These are phyloP conservation scores for Leptinotarsa rubiginosa DNA, from an alignment of 2,888 invertebrate species.

Conservation along the genomic window DNA sequence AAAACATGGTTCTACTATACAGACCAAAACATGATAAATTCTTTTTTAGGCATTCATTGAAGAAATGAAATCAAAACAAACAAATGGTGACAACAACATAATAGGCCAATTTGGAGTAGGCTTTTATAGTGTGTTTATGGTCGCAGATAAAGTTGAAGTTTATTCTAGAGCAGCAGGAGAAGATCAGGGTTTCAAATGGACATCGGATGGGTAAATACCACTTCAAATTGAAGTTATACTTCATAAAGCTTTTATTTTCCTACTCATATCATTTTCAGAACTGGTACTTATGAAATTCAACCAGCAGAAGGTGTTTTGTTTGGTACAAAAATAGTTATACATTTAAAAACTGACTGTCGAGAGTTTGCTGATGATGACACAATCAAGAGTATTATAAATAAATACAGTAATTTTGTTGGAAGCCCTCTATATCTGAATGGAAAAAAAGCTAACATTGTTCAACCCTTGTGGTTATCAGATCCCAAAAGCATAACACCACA, in stretches of 20 bases:
- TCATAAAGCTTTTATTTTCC: not conserved
- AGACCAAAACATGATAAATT: not conserved
- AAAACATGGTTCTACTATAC: too few species aligned
- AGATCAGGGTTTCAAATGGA: conserved; percentile 86
- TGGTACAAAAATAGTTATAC: conserved; percentile 93
- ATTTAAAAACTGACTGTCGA: conserved; percentile 87
- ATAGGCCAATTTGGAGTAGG: conserved; percentile 99
- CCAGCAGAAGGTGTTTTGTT: conserved; percentile 85
- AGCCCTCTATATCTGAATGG: conserved; percentile 93
- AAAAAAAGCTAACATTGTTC: conserved; percentile 86
- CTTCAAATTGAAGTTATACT: not conserved
- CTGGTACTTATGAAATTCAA: conserved; percentile 89
- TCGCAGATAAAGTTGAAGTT: conserved; percentile 94
- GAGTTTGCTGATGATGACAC: conserved; percentile 90
- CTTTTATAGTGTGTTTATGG: conserved; percentile 98
- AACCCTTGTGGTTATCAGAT: conserved; percentile 94
- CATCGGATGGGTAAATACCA: conserved; percentile 83
- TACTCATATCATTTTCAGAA: conserved; percentile 67
- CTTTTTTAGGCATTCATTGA: conserved; percentile 81
- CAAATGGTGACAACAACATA: conserved; percentile 77
- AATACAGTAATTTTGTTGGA: conserved; percentile 98
- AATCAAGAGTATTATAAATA: conserved; percentile 88
- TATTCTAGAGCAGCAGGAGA: conserved; percentile 81
- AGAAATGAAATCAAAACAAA: conserved; percentile 77
- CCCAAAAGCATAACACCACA: conserved; percentile 86